A percentile compares a stretch with the other conserved stretches of the same genome.
phyloP scores from a whole-genome alignment of 2,888 invertebrate species.

The Sinotaia quadrata region DNA sequence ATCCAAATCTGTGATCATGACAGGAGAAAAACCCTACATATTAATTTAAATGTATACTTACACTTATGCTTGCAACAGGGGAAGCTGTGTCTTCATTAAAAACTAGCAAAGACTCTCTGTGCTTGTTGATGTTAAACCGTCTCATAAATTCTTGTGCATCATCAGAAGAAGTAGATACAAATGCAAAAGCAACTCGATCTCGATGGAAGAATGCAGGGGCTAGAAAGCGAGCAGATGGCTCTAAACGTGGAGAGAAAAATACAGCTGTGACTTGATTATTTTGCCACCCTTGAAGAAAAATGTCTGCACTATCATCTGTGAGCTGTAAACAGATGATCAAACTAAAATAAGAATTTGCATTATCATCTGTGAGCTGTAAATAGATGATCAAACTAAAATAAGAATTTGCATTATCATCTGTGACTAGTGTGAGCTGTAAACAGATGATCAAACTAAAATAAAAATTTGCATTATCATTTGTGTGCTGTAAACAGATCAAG shows the following conservation, averaged over 20 bases:
- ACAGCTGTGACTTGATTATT: constrained; percentile 93
- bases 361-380: constrained; percentile 77
- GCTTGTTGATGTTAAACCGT: constrained; percentile 77
- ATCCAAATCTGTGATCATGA: background rate
- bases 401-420: constrained; percentile 74
- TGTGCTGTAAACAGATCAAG: constrained; percentile 72
- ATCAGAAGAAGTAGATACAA: constrained; percentile 46
- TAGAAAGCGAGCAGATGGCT: constrained; percentile 87
- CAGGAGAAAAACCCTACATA: background rate
- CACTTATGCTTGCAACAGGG: constrained; percentile 60
- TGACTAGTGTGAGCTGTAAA: constrained; percentile 76
- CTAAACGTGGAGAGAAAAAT: constrained; percentile 81
- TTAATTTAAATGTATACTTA: constrained; percentile 40
- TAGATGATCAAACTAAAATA: constrained; percentile 1
- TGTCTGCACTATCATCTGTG: constrained; percentile 81
- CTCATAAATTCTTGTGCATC: constrained; percentile 74
- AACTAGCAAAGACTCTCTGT: constrained; percentile 83
- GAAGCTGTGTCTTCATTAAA: constrained; percentile 87
- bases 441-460: constrained; percentile 1
- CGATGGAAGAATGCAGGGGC: constrained; percentile 90
- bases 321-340: constrained; percentile 70
- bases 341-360: background rate
- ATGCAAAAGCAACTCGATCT: constrained; percentile 88
- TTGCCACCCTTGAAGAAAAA: constrained; percentile 88
- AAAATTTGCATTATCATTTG: constrained; percentile 74